Base-by-base conservation (phyloP, 2,797 vertebrate species). In the Benthosema pterotum region DNA sequence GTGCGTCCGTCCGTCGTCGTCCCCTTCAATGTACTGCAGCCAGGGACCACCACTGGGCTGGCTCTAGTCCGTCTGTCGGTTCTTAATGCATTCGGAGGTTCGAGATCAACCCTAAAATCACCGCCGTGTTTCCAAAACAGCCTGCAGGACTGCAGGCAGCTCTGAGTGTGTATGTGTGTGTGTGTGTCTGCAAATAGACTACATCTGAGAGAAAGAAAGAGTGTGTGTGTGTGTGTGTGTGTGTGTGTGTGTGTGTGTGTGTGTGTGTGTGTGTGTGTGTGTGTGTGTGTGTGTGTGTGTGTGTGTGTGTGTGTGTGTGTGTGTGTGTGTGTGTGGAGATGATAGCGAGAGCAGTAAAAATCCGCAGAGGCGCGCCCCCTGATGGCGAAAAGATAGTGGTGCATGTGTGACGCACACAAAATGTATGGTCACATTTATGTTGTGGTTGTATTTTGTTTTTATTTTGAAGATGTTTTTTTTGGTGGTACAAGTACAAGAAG, bases 141-240 rank as follows among this genome's bases (percentile, higher is more conserved):
- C 75, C 71, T 45, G 55, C 66, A 88, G 84, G 82, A 89, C 66
- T 72, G 89, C 85, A 87, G 81, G 80, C 71, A 1, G 56, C 63
- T 72, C 22, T n/a, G n/a, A n/a, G n/a, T n/a, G n/a, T n/a, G n/a
- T n/a, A n/a, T n/a, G n/a, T n/a, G n/a, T n/a, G 22, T 25, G 3
- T 25, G 7, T 11, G 7, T 38, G 1, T 11, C 32, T 38, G 67
- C 55, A 17, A 53, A 11, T n/a, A 58, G 45, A 43, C 43, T 16
- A 11, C 42, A 45, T 8, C 57, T 11, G 17, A 5, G 56, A 3
- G n/a, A n/a, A n/a, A n/a, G n/a, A n/a, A n/a, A n/a, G 2, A 22
- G 22, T 22, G 22, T 22, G 65, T 25, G 71, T 16, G 55, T 1
- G 18, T 22, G 18, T 11, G 6, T 17, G n/a, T 18, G 45, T 18